Percentiles rank a stretch among this genome's conserved stretches.
These are phyloP conservation scores for Pycnonotus jocosus DNA, from an alignment of 2,113 vertebrate species.

Conservation along the genomic window DNA sequence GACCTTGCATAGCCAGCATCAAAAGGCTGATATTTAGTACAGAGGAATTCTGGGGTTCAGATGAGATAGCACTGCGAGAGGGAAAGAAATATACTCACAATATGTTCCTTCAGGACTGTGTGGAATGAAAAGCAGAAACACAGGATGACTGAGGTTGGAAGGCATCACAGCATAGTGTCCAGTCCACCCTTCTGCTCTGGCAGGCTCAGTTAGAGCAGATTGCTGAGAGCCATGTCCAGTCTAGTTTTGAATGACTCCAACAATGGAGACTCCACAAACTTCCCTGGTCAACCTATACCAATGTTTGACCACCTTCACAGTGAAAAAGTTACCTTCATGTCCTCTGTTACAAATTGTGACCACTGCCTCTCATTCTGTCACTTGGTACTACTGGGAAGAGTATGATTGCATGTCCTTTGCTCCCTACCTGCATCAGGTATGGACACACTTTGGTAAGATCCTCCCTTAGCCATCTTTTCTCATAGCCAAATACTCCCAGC, in stretches of 20 bases:
- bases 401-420: background rate
- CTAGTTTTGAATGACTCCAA: background rate
- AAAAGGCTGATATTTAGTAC: slow-evolving; percentile 10
- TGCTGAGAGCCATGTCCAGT: background rate
- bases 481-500: background rate
- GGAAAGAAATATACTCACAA: background rate
- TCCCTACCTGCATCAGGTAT: background rate
- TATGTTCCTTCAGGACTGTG: background rate
- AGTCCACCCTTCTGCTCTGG: background rate
- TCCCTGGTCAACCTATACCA: background rate
- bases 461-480: background rate
- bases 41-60: slow-evolving; percentile 18
- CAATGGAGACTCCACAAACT: background rate
- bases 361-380: background rate
- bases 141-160: background rate
- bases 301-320: background rate
- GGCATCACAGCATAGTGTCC: background rate
- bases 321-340: background rate
- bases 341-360: background rate
- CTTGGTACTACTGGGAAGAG: background rate
- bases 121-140: background rate
- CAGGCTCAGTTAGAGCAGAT: background rate
- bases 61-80: background rate
- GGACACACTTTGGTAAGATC: background rate
- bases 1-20: slow-evolving; percentile 22